These are phyloP conservation scores for Cherax destructor DNA, from an alignment of 1,140 invertebrate genomes.

Conservation along the genomic window DNA sequence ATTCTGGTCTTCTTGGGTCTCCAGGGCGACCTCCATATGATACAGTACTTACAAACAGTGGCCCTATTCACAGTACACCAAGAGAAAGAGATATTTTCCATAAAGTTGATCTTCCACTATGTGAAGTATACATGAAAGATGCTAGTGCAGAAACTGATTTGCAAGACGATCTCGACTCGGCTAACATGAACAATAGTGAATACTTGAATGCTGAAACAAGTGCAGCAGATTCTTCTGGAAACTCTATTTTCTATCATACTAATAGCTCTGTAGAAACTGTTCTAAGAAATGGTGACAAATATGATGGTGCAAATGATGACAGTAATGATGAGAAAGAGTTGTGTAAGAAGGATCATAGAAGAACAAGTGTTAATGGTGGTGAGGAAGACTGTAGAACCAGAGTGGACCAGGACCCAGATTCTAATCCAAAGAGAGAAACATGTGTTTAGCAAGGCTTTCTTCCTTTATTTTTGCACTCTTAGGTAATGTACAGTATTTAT, in stretches of 20 bases:
- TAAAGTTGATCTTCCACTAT: slow-evolving; percentile 32
- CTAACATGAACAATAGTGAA: slow-evolving; percentile 5
- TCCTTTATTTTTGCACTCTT: too few species aligned
- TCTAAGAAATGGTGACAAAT: slow-evolving; percentile 34
- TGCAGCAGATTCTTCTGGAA: slow-evolving; percentile 25
- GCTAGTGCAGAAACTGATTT: not conserved
- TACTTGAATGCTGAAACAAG: not conserved
- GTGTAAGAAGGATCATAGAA: not conserved
- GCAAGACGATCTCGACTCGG: not conserved
- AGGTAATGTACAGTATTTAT: slow-evolving; percentile 13
- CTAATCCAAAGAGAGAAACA: slow-evolving; percentile 61
- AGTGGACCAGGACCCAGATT: slow-evolving; percentile 18
- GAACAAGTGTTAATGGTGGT: not conserved
- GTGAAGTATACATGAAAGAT: slow-evolving; percentile 5
- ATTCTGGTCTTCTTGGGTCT: slow-evolving; percentile 61
- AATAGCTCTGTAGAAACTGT: slow-evolving; percentile 58
- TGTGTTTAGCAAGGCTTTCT: slow-evolving; percentile 40
- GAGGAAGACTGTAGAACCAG: slow-evolving; percentile 1
- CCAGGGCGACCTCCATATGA: slow-evolving; percentile 46
- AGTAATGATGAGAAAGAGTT: not conserved
- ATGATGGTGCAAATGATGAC: slow-evolving; percentile 11
- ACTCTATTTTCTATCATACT: slow-evolving; percentile 51
- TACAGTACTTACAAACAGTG: not conserved
- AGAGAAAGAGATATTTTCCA: not conserved
- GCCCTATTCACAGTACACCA: slow-evolving; percentile 11